Evolutionary conservation across 2,113 vertebrate genomes (phyloP).

Genomic region (Pseudorhombus dupliciocellatus): DNA sequence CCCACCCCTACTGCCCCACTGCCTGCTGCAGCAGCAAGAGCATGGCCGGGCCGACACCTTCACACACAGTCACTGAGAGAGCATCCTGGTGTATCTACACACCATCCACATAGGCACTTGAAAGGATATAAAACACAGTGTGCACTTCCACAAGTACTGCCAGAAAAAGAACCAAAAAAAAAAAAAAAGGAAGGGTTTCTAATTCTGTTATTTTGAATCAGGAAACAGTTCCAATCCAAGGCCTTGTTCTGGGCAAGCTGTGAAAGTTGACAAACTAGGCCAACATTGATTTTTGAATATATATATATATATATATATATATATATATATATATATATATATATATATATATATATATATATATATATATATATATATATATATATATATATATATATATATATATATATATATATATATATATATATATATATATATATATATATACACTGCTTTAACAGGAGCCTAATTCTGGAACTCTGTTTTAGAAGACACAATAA

Average conservation of each 20-base stretch:
- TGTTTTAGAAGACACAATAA: not conserved
- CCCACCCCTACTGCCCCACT: slow-evolving; percentile 25
- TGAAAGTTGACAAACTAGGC: slow-evolving; percentile 11
- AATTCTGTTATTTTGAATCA: slow-evolving; percentile 9
- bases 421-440: too few species aligned
- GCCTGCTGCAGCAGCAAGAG: slow-evolving; percentile 41
- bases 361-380: too few species aligned
- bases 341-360: too few species aligned
- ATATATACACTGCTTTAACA: not conserved
- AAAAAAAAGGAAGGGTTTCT: not conserved
- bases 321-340: too few species aligned
- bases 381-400: too few species aligned
- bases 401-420: too few species aligned
- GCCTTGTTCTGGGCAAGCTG: not conserved
- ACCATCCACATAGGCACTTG: slow-evolving; percentile 10
- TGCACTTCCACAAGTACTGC: not conserved
- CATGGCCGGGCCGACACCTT: slow-evolving; percentile 16
- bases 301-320: too few species aligned
- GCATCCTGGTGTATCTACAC: not conserved
- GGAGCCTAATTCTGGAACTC: not conserved
- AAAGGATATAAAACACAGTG: not conserved
- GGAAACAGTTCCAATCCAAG: slow-evolving; percentile 12
- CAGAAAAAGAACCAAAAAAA: not conserved
- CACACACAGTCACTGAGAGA: slow-evolving; percentile 10
- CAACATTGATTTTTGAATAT: slow-evolving; percentile 15